These are phyloP conservation scores for Echinops telfairi DNA, from an alignment of 2,113 vertebrate genomes.

Conservation along the genomic window DNA sequence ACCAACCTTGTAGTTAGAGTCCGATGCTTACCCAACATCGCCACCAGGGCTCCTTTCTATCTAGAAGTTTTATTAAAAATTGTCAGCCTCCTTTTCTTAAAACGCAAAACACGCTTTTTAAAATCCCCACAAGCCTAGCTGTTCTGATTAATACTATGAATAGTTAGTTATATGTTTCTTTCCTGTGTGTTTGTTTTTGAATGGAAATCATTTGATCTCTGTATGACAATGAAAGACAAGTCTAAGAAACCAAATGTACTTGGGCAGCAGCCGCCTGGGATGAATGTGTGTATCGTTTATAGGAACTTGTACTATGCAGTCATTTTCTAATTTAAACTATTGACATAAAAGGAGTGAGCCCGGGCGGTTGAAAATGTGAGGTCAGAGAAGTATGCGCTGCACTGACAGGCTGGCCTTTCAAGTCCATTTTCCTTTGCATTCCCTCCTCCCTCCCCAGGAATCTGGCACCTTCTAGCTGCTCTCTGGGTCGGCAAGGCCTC, in stretches of 20 bases:
- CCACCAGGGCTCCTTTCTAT: no score
- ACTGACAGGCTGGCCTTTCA: background rate
- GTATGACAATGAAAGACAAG: background rate
- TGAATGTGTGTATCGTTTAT: background rate
- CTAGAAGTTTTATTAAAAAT: background rate
- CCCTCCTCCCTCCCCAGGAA: slow-evolving; percentile 23
- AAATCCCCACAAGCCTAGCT: no score
- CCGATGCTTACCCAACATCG: no score
- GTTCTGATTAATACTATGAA: no score
- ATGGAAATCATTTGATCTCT: slow-evolving; percentile 29
- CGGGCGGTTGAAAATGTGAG: background rate
- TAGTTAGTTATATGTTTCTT: background rate
- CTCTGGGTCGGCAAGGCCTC: background rate
- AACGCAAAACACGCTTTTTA: background rate
- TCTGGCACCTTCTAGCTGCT: slow-evolving; percentile 44
- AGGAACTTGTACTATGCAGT: background rate
- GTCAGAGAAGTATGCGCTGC: background rate
- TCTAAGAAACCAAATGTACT: slow-evolving; percentile 11
- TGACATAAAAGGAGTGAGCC: background rate
- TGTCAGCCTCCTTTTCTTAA: background rate
- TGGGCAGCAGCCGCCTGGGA: background rate
- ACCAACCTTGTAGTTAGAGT: no score
- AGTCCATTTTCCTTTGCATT: background rate
- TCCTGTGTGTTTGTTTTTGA: background rate
- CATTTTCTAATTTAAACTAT: slow-evolving; percentile 43